These are phyloP conservation scores for Babylonia areolata DNA, from an alignment of 1,140 invertebrate genomes.

Conservation along the genomic window DNA sequence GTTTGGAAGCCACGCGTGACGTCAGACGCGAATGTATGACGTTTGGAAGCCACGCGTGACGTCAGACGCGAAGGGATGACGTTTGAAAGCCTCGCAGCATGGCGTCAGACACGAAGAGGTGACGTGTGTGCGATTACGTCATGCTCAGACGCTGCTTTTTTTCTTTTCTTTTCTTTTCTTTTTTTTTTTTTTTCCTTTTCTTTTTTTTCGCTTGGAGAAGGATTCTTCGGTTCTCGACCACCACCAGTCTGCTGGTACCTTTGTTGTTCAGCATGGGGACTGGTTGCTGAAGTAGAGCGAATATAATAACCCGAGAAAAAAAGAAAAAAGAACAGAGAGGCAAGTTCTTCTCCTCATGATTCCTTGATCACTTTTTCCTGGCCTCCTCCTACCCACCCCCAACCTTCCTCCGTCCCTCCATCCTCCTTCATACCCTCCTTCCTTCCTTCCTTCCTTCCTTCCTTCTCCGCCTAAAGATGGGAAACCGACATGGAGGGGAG, in stretches of 20 bases:
- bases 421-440: neutral
- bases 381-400: neutral
- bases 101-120: too few relatives aligned
- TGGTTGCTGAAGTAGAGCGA: too few relatives aligned
- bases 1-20: neutral
- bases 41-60: neutral
- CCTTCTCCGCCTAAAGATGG: conserved; percentile 24
- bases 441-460: too few relatives aligned
- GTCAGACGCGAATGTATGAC: neutral
- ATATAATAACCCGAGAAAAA: too few relatives aligned
- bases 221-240: too few relatives aligned
- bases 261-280: too few relatives aligned
- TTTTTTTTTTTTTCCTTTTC: too few relatives aligned
- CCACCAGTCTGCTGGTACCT: too few relatives aligned
- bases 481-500: conserved; percentile 40
- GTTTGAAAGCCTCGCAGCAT: neutral
- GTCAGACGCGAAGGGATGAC: neutral
- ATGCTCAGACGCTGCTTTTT: neutral
- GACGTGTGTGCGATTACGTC: too few relatives aligned
- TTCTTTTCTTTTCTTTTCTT: neutral
- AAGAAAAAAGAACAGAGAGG: too few relatives aligned
- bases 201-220: too few relatives aligned
- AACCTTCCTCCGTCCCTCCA: neutral
- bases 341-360: neutral
- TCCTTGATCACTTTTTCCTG: neutral